Conservation (phyloP, 2,888 invertebrate genomes). For the Unio delphinus region DNA sequence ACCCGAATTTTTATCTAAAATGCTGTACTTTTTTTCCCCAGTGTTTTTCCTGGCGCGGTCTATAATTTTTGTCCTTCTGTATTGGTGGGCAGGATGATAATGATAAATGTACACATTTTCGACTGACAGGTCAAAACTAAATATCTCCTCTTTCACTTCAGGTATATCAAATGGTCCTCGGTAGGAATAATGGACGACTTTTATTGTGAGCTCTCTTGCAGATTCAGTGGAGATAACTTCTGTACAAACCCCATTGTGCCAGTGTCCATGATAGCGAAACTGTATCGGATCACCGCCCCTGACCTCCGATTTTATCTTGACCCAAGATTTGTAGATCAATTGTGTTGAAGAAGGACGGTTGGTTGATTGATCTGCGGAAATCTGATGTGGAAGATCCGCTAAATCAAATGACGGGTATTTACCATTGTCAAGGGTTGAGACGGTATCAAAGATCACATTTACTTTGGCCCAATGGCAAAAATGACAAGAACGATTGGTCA, state of each 20-base stretch:
- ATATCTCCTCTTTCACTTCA: conserved; percentile 13
- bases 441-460: not conserved
- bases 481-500: conserved; percentile 18
- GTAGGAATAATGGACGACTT: conserved; percentile 14
- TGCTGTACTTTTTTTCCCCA: conserved; percentile 11
- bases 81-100: conserved; percentile 11
- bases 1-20: conserved; percentile 7
- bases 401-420: not conserved
- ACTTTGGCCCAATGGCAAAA: conserved; percentile 29
- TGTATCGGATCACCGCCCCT: conserved; percentile 12
- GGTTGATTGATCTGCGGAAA: too few relatives aligned
- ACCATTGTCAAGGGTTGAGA: not conserved
- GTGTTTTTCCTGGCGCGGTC: conserved; percentile 10
- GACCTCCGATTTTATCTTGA: conserved; percentile 14
- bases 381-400: too few relatives aligned
- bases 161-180: not conserved
- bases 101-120: conserved; percentile 18
- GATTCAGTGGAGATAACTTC: conserved; percentile 2
- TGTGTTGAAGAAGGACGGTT: conserved; percentile 2
- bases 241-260: conserved; percentile 17
- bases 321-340: conserved; percentile 1
- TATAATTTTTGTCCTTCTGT: conserved; percentile 5
- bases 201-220: not conserved
- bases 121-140: conserved; percentile 12
- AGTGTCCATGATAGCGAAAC: conserved; percentile 2